Evolutionary conservation across 37 sponge, comb jelly and placozoan genomes (phyloP).

Genomic region (Mnemiopsis leidyi): DNA sequence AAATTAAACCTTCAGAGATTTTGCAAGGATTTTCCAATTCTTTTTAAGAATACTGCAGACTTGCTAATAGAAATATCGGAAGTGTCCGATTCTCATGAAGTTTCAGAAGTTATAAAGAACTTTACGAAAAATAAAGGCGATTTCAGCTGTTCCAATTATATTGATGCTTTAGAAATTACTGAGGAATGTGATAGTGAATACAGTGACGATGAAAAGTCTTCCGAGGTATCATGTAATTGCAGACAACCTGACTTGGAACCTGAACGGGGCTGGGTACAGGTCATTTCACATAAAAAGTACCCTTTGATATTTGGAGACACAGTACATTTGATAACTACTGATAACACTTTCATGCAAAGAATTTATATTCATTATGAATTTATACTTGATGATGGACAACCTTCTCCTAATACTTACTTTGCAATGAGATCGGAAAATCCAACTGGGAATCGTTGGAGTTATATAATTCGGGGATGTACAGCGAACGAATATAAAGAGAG

Average conservation of each 20-base stretch:
- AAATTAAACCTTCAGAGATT: neutral
- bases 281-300: neutral
- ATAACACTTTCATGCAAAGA: neutral
- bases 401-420: too few species aligned
- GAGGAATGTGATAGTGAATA: too few species aligned
- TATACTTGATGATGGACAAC: too few species aligned
- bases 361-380: neutral
- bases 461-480: neutral
- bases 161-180: too few species aligned
- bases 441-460: neutral
- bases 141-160: neutral
- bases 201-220: too few species aligned
- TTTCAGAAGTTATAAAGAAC: neutral
- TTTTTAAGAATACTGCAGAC: neutral
- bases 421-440: neutral
- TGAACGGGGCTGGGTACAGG: neutral
- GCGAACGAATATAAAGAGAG: neutral
- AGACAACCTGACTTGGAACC: too few species aligned
- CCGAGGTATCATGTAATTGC: too few species aligned
- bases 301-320: neutral
- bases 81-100: neutral
- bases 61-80: neutral
- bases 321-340: neutral
- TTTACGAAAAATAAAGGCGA: neutral
- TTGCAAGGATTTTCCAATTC: neutral